Evolutionary conservation across 2,888 invertebrate species (phyloP).

Genomic region (Calephelis perditalis): DNA sequence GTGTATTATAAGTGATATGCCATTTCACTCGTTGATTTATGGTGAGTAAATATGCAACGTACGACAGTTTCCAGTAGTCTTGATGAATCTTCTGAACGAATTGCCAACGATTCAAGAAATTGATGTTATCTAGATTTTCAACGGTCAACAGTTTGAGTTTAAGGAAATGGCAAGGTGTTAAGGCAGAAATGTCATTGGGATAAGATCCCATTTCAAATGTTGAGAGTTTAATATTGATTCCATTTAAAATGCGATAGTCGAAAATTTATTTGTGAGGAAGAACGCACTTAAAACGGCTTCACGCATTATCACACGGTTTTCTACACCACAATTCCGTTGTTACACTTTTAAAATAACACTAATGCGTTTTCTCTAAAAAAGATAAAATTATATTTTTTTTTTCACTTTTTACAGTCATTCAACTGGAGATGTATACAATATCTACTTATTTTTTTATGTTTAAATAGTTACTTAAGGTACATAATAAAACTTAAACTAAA

Average conservation of each 20-base stretch:
- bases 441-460: no score
- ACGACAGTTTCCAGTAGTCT: conserved; percentile 23
- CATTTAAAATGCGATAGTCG: background rate
- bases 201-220: conserved; percentile 10
- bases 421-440: no score
- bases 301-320: no score
- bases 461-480: no score
- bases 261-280: background rate
- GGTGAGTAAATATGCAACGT: conserved; percentile 20
- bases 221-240: conserved; percentile 4
- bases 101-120: conserved; percentile 21
- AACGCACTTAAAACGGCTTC: background rate
- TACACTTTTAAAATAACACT: no score
- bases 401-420: no score
- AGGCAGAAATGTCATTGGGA: conserved; percentile 14
- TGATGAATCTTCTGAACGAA: conserved; percentile 20
- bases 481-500: no score
- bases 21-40: conserved; percentile 24
- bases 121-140: conserved; percentile 10
- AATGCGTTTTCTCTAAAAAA: no score
- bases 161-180: conserved; percentile 19
- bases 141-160: conserved; percentile 17
- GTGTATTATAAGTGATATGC: background rate
- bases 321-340: no score
- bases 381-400: no score